Conservation (phyloP, 2,888 invertebrate species). For the Neocrepidodera transversa region DNA sequence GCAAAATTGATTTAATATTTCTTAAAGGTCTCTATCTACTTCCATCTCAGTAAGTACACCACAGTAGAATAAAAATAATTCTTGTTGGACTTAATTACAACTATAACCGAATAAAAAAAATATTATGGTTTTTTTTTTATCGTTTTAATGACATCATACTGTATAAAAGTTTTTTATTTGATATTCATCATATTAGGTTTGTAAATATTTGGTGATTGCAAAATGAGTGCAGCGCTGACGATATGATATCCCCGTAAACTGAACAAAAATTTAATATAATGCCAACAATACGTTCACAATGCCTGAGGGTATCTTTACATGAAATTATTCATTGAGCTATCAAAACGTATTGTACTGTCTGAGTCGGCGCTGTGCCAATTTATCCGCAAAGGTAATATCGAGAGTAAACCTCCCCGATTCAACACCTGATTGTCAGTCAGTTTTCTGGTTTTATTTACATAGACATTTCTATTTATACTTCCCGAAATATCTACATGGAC, state of each 20-base stretch:
- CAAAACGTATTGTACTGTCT: slow-evolving; percentile 34
- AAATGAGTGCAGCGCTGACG: slow-evolving; percentile 8
- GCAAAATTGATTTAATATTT: too few relatives aligned
- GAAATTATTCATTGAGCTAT: slow-evolving; percentile 37
- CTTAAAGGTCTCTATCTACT: too few relatives aligned
- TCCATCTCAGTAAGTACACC: too few relatives aligned
- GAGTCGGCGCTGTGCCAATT: slow-evolving; percentile 22
- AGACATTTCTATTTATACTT: slow-evolving; percentile 35
- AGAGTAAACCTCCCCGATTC: slow-evolving; percentile 31
- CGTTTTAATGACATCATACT: too few relatives aligned
- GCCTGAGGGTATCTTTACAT: slow-evolving; percentile 37
- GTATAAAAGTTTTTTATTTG: neutral
- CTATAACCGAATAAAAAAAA: too few relatives aligned
- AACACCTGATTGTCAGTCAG: slow-evolving; percentile 38
- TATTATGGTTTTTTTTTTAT: too few relatives aligned
- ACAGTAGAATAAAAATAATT: too few relatives aligned
- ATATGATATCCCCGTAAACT: slow-evolving; percentile 7
- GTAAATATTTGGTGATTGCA: slow-evolving; percentile 9
- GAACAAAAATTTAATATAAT: slow-evolving; percentile 31
- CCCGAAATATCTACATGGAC: neutral
- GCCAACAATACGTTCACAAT: slow-evolving; percentile 34
- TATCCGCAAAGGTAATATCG: slow-evolving; percentile 29
- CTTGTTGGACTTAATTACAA: too few relatives aligned
- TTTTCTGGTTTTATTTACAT: slow-evolving; percentile 35
- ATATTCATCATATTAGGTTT: neutral